Evolutionary conservation across 2,797 vertebrate species (phyloP).

Genomic region (Eurystomus glaucurus): DNA sequence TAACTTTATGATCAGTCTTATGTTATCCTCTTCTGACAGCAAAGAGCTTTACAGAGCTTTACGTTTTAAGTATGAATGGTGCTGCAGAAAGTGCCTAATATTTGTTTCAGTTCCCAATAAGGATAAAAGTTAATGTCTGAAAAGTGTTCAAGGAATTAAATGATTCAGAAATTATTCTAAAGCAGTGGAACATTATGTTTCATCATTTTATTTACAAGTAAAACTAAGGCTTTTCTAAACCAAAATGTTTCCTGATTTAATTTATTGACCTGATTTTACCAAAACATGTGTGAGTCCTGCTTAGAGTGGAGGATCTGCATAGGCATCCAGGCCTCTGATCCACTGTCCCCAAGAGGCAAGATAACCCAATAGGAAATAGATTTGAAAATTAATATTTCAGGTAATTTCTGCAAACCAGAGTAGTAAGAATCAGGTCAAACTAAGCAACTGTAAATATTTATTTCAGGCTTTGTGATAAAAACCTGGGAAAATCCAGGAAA

Average conservation of each 20-base stretch:
- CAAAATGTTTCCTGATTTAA: background rate
- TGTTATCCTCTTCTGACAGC: background rate
- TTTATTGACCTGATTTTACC: background rate
- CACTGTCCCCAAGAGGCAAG: background rate
- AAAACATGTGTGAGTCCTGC: background rate
- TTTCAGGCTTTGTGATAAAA: background rate
- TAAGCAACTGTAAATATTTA: background rate
- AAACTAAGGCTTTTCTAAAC: background rate
- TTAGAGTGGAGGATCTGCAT: background rate
- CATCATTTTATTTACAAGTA: background rate
- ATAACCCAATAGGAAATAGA: constrained; percentile 21
- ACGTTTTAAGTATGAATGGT: background rate
- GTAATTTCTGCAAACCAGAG: background rate
- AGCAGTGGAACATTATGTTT: background rate
- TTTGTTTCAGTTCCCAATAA: background rate
- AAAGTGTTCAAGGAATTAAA: background rate
- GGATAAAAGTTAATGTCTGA: background rate
- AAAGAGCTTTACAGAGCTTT: background rate
- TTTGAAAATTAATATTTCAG: constrained; percentile 7
- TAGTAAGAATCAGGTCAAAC: background rate
- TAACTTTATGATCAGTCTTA: background rate
- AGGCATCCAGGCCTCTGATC: background rate
- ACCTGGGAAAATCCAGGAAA: background rate
- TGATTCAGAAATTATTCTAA: background rate
- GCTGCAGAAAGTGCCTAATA: background rate